Conservation (phyloP, 1,140 invertebrate species). For the Parasteatoda tepidariorum region DNA sequence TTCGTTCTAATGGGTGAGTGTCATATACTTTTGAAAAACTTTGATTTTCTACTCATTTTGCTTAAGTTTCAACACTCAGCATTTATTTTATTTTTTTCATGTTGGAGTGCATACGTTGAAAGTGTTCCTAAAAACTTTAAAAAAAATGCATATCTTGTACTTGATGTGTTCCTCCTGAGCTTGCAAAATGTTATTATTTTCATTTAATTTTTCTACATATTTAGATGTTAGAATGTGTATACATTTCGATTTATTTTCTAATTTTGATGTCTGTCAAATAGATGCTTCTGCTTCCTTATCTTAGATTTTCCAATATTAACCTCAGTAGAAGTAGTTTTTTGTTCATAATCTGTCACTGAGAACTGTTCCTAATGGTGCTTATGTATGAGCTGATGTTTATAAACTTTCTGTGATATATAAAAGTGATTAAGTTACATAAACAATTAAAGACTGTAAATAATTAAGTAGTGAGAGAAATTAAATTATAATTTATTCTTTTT, state of each 20-base stretch:
- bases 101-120: not conserved
- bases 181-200: not conserved
- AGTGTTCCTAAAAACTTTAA: not conserved
- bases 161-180: not conserved
- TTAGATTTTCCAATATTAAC: not conserved
- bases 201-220: not conserved
- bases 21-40: not conserved
- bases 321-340: not conserved
- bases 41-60: not conserved
- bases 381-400: conserved; percentile 17
- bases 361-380: conserved; percentile 59
- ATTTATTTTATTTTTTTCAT: not conserved
- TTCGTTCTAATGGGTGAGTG: not conserved
- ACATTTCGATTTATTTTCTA: not conserved
- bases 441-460: too few species aligned
- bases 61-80: too few species aligned
- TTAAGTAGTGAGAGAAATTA: too few species aligned
- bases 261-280: not conserved
- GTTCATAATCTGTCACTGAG: conserved; percentile 21
- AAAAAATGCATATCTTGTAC: not conserved
- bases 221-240: not conserved
- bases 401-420: not conserved
- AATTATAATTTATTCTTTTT: too few species aligned
- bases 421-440: too few species aligned
- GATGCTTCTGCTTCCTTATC: not conserved